Evolutionary conservation across 1,140 invertebrate species (phyloP), one percentile per base, ranked within the genome.

Genomic region (Drosophila sp.): DNA sequence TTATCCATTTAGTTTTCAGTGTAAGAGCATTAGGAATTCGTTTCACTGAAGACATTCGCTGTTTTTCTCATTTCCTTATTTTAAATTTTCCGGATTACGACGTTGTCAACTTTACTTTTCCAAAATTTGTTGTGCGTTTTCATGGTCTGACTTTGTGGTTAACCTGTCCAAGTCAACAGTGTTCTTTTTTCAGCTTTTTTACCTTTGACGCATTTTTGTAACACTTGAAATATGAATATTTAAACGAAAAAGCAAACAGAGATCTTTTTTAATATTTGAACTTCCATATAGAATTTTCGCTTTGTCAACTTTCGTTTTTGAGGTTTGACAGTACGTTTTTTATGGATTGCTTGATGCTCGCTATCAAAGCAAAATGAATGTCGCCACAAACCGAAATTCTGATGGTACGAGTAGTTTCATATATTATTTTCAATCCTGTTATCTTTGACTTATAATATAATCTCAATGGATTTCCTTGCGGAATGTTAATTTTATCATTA

Each of bases 171-270:
- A 36, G 51, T 50, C 50, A 57, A 54, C 66, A 36, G 36, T 18
- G 2, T 38, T 38, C 5, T 27, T 66, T 58, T 27, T 51, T n/a
- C n/a, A n/a, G n/a, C n/a, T n/a, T 59, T 29, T 53, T 16, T 18
- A 58, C 9, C 25, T 57, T 65, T 65, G 36, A 25, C 18, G 38
- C 57, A 45, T 45, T 16, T 34, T 34, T 34, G 16, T 63, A 41
- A 46, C 67, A 25, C 13, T 41, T 51, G 25, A 18, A 38, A 41
- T 25, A 57, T 56, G 8, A 56, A 64, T 64, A 64, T 48, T 63
- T 71, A 14, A 45, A 27, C 34, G 13, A 13, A 11, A 40, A 40
- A 38, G 8, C 4, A 9, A 16, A 40, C 13, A 8, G 3, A 9
- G 29, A 21, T 16, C 7, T 7, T 32, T 63, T 63, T 69, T 27